A percentile compares a stretch with the other conserved stretches of the same genome.
Evolutionary conservation across 2,113 vertebrate species (phyloP).

Genomic region (Poeciliopsis prolifica): DNA sequence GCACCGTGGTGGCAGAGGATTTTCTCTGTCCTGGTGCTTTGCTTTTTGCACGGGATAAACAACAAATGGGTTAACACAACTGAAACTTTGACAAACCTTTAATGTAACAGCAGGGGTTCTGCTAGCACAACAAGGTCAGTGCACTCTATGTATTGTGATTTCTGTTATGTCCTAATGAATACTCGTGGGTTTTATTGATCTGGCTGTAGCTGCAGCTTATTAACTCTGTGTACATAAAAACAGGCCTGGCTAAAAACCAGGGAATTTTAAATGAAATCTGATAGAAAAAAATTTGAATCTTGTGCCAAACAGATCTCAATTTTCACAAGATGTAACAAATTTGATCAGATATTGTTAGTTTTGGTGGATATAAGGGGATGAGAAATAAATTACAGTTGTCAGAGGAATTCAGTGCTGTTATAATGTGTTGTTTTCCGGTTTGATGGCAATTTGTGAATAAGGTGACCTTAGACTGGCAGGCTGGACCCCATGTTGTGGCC

Average conservation of each 20-base stretch:
- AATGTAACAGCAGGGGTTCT: constrained; percentile 25
- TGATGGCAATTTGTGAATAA: constrained; percentile 46
- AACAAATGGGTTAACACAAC: too few species aligned
- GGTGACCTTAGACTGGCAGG: constrained; percentile 43
- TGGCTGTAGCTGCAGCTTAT: constrained; percentile 32
- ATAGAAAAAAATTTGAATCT: constrained; percentile 26
- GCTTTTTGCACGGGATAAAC: constrained; percentile 11
- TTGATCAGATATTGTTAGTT: constrained; percentile 23
- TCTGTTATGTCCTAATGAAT: constrained; percentile 20
- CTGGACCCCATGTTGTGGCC: constrained; percentile 14
- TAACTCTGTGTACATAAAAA: constrained; percentile 10
- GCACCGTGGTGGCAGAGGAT: constrained; percentile 7
- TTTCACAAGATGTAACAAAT: constrained; percentile 12
- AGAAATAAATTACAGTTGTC: constrained; percentile 35
- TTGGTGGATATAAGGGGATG: neutral
- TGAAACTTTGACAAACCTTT: constrained; percentile 2
- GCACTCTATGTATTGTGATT: constrained; percentile 30
- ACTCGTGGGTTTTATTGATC: constrained; percentile 35
- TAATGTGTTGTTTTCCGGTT: constrained; percentile 52
- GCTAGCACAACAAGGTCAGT: constrained; percentile 23
- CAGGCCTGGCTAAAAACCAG: constrained; percentile 28
- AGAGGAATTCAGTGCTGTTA: constrained; percentile 33
- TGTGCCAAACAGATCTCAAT: constrained; percentile 32
- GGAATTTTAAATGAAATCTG: constrained; percentile 34
- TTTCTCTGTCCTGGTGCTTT: constrained; percentile 28